These are phyloP conservation scores for Drosophila tripunctata DNA, from an alignment of 2,888 invertebrate genomes.

Conservation along the genomic window DNA sequence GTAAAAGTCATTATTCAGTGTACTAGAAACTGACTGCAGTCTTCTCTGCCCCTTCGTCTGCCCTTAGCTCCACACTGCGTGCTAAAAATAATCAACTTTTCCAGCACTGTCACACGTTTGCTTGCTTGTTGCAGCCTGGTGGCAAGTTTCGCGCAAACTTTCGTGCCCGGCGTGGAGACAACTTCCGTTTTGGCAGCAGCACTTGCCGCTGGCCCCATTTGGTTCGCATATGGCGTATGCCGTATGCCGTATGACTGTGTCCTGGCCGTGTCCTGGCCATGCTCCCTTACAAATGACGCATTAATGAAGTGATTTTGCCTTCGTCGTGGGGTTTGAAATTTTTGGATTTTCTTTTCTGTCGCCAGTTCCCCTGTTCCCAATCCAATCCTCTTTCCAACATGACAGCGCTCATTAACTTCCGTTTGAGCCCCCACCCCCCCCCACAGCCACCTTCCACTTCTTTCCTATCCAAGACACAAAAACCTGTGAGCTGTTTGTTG, in stretches of 20 bases:
- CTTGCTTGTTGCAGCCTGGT: slow-evolving; percentile 51
- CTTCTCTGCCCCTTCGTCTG: slow-evolving; percentile 17
- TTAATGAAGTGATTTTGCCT: slow-evolving; percentile 83
- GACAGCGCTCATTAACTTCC: slow-evolving; percentile 70
- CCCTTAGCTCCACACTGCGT: slow-evolving; percentile 28
- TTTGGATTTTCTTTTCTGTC: slow-evolving; percentile 40
- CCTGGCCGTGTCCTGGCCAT: slow-evolving; percentile 45
- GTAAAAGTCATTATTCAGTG: slow-evolving; percentile 80
- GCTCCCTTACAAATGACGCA: slow-evolving; percentile 80
- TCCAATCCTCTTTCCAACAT: too few species aligned
- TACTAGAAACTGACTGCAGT: slow-evolving; percentile 60
- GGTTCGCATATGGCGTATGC: slow-evolving; percentile 46
- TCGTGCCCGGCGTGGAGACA: slow-evolving; percentile 58
- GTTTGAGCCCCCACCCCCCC: slow-evolving; percentile 38
- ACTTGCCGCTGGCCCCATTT: slow-evolving; percentile 40
- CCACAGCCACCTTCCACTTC: not conserved
- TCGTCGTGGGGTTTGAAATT: slow-evolving; percentile 56
- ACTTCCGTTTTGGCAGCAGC: slow-evolving; percentile 60
- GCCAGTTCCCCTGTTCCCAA: not conserved
- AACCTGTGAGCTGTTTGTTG: slow-evolving; percentile 66
- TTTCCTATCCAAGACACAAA: not conserved
- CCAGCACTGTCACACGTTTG: slow-evolving; percentile 79
- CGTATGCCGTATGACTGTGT: slow-evolving; percentile 19
- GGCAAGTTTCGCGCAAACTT: slow-evolving; percentile 75
- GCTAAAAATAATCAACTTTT: slow-evolving; percentile 80